Evolutionary conservation across 2,797 vertebrate species (phyloP), one percentile per base, ranked within the genome.

Genomic region (Poecilia gillii): DNA sequence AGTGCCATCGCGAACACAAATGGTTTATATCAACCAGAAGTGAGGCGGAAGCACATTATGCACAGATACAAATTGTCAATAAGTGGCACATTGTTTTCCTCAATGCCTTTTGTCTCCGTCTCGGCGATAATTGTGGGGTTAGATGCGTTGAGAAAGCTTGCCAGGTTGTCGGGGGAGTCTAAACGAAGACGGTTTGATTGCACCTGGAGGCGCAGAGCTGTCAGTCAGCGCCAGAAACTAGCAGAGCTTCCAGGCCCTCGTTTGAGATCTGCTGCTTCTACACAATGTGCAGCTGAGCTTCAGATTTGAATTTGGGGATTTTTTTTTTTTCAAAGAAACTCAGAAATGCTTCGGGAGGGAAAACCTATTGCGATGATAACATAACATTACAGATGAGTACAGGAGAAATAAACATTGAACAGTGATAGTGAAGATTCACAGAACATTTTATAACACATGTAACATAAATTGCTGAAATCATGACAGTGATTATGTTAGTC

Each of bases 141-240:
- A 62, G 55, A 73, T 64, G 77, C 80, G 76, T 62, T 39, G 68
- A 62, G 72, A 83, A 66, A 81, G 72, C n/a, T 36, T 25, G 57
- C 79, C 76, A n/a, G 11, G 77, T 87, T 91, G 84, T 87, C 89
- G 88, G 47, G 81, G 73, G 83, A 89, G 73, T 82, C 71, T 62
- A 82, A 82, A 81, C 25, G 0, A 73, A 83, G 78, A 85, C 43
- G 0, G 73, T 86, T 33, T 90, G 86, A 91, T 90, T 90, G 82
- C 83, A 55, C 78, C 84, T 81, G 81, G 81, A 92, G 90, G 88
- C 88, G 70, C 90, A 86, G 72, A 91, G 90, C 88, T 90, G 90
- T 92, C 93, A 88, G 77, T 93, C 89, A 91, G 73, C 88, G 84
- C 85, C 81, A 84, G 73, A 89, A 81, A 81, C 76, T 81, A 83